phyloP scores from a whole-genome alignment of 2,797 vertebrate species.

The Pipistrellus pygmaeus region DNA sequence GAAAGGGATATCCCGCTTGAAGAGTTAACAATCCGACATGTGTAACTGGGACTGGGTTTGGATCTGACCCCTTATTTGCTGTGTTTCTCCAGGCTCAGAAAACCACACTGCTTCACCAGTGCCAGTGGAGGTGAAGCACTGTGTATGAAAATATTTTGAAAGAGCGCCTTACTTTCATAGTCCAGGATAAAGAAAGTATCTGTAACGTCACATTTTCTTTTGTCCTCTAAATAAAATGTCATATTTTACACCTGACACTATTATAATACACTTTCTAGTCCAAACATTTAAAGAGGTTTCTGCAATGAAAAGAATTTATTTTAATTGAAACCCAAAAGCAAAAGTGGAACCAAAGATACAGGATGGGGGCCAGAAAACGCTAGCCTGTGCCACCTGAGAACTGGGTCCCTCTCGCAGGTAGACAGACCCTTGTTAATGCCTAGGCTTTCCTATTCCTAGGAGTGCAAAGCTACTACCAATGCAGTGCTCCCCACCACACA shows the following conservation, averaged over 20 bases:
- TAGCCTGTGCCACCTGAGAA: not conserved
- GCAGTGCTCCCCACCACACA: not conserved
- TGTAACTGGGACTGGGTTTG: not conserved
- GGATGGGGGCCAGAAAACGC: not conserved
- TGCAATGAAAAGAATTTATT: not conserved
- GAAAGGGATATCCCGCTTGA: not conserved
- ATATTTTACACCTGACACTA: not conserved
- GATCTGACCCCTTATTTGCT: not conserved
- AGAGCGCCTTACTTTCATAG: not conserved
- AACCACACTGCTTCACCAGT: not conserved
- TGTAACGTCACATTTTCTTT: not conserved
- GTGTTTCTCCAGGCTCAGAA: conserved; percentile 8
- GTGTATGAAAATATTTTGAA: not conserved
- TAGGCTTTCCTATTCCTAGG: not conserved
- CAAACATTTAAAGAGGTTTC: not conserved
- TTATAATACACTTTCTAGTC: not conserved
- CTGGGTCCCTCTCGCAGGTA: not conserved
- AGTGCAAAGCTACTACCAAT: not conserved
- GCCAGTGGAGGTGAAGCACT: not conserved
- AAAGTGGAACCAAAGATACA: not conserved
- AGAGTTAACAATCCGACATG: conserved; percentile 41
- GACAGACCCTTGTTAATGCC: not conserved
- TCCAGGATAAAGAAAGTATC: conserved; percentile 18
- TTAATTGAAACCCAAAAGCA: not conserved
- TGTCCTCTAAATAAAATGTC: conserved; percentile 29